Base-by-base conservation (phyloP, 2,113 vertebrate genomes). In the Xiphorhynchus elegans region DNA sequence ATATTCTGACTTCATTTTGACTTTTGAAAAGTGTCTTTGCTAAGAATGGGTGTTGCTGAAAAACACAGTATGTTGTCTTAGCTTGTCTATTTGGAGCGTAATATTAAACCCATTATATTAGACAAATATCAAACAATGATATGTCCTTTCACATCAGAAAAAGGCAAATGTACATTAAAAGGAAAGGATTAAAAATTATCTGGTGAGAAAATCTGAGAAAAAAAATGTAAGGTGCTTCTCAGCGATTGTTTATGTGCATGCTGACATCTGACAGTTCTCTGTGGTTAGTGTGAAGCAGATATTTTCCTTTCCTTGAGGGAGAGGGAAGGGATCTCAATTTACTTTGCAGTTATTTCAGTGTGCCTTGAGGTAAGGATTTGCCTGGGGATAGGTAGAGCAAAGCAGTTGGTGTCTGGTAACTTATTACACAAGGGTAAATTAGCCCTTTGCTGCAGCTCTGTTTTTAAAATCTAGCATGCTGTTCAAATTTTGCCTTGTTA, bases 401-500 rank as follows among this genome's bases (percentile, higher is more conserved):
- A 91, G 81, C 53, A 75, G 49, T 42, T 90, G 89, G 64, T 87
- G 28, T 63, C 26, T 68, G 49, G 47, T 91, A 89, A 59, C 29
- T 89, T 89, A 59, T 18, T 89, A 40, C 70, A 73, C 78, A 68
- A 72, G 92, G 62, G 21, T 84, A 91, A 68, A 73, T 81, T 72
- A 75, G 69, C 47, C 52, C 21, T 94, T 93, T 96, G 50, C 81
- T 4, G 5, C 69, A 75, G 52, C 33, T 89, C 80, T 31, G 39
- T 33, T 93, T 90, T 89, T 84, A 62, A 92, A 83, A 84, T 69
- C 69, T 82, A 8, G 75, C 53, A 21, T 3, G 17, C 66, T 94
- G 53, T 64, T 94, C 73, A 89, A 90, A 93, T 82, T 84, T 74
- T 84, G 58, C 66, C 67, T 69, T 85, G 49, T 78, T 87, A 63